These are phyloP conservation scores for Hydrotaea diabolus DNA, from an alignment of 2,888 invertebrate species.

Conservation along the genomic window DNA sequence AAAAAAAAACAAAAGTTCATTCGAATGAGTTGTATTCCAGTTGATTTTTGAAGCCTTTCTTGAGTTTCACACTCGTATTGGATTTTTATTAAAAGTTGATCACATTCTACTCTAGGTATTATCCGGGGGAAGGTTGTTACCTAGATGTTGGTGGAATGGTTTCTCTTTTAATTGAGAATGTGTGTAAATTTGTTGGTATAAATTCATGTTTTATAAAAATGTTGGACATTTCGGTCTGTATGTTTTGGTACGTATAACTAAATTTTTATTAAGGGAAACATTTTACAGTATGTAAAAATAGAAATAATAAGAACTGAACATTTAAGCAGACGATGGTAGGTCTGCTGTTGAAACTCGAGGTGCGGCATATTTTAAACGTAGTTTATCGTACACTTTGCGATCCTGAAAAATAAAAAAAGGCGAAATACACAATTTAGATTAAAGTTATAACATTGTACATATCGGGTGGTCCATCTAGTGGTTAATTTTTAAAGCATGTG, in stretches of 20 bases:
- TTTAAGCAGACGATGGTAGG: slow-evolving; percentile 42
- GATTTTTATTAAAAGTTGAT: not conserved
- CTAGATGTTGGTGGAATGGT: too few species aligned
- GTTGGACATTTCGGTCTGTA: not conserved
- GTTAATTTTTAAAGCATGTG: too few species aligned
- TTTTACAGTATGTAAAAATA: slow-evolving; percentile 50
- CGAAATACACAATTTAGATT: not conserved
- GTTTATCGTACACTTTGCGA: slow-evolving; percentile 88
- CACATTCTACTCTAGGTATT: not conserved
- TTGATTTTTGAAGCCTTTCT: not conserved
- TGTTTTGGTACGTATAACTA: slow-evolving; percentile 38
- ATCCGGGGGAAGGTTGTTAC: too few species aligned
- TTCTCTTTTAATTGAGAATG: too few species aligned
- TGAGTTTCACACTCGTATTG: not conserved
- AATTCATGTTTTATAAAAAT: slow-evolving; percentile 28
- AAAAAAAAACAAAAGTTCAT: not conserved
- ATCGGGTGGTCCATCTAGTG: too few species aligned
- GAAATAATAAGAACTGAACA: slow-evolving; percentile 43
- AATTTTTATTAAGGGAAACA: slow-evolving; percentile 44
- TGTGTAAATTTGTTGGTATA: not conserved
- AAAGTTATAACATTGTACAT: too few species aligned
- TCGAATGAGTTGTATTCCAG: not conserved
- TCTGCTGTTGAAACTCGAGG: slow-evolving; percentile 70
- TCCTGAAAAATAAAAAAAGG: slow-evolving; percentile 82
- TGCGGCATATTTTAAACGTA: slow-evolving; percentile 85